phyloP scores from a whole-genome alignment of 2,888 invertebrate genomes.

The Philaethria dido region DNA sequence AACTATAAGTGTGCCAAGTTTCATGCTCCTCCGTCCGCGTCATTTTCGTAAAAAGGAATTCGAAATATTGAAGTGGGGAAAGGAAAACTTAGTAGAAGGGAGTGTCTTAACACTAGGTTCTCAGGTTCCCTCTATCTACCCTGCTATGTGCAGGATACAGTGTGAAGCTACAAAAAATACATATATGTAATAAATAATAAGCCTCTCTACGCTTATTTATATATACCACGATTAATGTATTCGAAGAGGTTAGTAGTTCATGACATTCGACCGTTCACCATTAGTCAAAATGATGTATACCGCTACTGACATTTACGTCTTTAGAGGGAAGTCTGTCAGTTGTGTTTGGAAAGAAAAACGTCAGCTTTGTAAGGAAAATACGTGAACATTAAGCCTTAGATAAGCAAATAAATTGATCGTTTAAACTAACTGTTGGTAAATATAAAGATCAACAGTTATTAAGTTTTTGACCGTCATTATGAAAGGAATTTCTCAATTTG shows the following conservation, averaged over 20 bases:
- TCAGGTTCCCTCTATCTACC: too few species aligned
- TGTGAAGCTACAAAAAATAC: not conserved
- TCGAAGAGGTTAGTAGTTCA: conserved; percentile 14
- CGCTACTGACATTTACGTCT: conserved; percentile 22
- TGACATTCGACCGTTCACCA: conserved; percentile 16
- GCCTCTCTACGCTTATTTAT: not conserved
- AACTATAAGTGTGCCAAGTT: too few species aligned
- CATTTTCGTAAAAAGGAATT: too few species aligned
- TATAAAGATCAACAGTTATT: too few species aligned
- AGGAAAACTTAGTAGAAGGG: too few species aligned
- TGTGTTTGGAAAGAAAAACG: conserved; percentile 3
- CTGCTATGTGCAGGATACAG: too few species aligned
- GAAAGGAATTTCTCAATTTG: not conserved
- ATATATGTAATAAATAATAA: not conserved
- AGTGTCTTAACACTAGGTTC: too few species aligned
- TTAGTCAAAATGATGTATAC: conserved; percentile 32
- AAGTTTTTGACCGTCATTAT: not conserved
- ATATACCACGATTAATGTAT: not conserved
- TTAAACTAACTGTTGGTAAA: not conserved
- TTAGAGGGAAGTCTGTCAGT: conserved; percentile 7
- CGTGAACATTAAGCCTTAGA: not conserved
- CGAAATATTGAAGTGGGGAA: too few species aligned
- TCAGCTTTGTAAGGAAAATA: conserved; percentile 13
- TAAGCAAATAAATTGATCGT: not conserved
- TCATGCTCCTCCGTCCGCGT: too few species aligned